Conservation (phyloP, 2,113 vertebrate genomes). For the Chitala chitala region DNA sequence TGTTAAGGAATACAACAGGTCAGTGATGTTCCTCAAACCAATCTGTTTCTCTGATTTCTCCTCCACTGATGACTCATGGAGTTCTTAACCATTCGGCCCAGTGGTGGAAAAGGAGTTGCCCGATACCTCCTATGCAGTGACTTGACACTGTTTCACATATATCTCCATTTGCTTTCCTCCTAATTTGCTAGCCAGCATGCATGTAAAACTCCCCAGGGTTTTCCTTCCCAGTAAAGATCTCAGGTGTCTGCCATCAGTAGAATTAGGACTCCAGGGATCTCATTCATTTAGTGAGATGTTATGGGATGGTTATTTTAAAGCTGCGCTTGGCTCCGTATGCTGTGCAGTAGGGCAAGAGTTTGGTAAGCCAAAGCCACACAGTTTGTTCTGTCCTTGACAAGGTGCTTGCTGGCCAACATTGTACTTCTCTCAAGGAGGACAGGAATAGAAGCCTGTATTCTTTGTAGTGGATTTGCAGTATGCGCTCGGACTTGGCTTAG, state of each 20-base stretch:
- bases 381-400: not conserved
- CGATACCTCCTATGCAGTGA: not conserved
- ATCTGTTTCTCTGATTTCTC: not conserved
- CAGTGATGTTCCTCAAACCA: not conserved
- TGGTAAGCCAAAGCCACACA: too few species aligned
- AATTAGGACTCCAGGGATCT: not conserved
- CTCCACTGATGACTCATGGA: not conserved
- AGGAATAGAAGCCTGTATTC: not conserved
- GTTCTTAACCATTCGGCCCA: not conserved
- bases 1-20: too few species aligned
- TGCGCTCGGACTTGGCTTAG: constrained; percentile 12
- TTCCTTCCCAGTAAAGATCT: not conserved
- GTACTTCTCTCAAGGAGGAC: not conserved
- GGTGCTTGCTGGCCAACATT: not conserved
- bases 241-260: not conserved
- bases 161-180: constrained; percentile 4
- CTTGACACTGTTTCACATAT: not conserved
- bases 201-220: not conserved
- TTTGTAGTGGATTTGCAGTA: not conserved
- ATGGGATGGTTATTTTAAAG: not conserved
- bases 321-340: not conserved
- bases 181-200: not conserved
- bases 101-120: not conserved
- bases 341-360: not conserved
- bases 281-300: not conserved